Percentiles rank a stretch among this genome's conserved stretches.
phyloP scores from a whole-genome alignment of 2,113 vertebrate genomes.

The Leucoraja erinaceus region DNA sequence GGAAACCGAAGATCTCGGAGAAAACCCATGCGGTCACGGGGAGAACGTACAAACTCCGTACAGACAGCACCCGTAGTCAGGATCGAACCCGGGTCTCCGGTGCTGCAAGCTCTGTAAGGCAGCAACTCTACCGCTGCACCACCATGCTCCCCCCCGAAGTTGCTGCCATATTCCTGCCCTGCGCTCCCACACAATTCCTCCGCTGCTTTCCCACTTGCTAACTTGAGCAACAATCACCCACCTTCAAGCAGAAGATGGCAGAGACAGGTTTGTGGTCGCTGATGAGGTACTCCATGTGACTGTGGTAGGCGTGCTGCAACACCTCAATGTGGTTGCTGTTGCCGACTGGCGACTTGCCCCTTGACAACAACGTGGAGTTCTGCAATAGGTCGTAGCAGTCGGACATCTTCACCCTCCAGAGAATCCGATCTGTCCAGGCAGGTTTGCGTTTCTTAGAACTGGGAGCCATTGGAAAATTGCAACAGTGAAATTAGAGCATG shows the following conservation, averaged over 20 bases:
- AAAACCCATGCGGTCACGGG: too few relatives aligned
- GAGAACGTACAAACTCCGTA: too few relatives aligned
- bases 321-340: slow-evolving; percentile 65
- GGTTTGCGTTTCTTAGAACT: slow-evolving; percentile 94
- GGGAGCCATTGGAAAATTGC: slow-evolving; percentile 25
- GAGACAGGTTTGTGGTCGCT: slow-evolving; percentile 96
- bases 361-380: slow-evolving; percentile 53
- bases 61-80: too few relatives aligned
- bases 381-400: slow-evolving; percentile 58
- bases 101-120: too few relatives aligned
- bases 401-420: slow-evolving; percentile 83
- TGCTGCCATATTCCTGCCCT: neutral
- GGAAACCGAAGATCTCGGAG: too few relatives aligned
- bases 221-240: slow-evolving; percentile 50
- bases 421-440: slow-evolving; percentile 93
- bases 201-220: neutral
- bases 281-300: slow-evolving; percentile 87
- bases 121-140: too few relatives aligned
- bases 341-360: slow-evolving; percentile 59
- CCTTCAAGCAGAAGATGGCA: slow-evolving; percentile 79
- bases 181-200: neutral
- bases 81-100: too few relatives aligned
- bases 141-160: too few relatives aligned
- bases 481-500: neutral
- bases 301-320: slow-evolving; percentile 76